These are phyloP conservation scores for Drosophila mimetica DNA, from an alignment of 2,888 invertebrate species.

Conservation along the genomic window DNA sequence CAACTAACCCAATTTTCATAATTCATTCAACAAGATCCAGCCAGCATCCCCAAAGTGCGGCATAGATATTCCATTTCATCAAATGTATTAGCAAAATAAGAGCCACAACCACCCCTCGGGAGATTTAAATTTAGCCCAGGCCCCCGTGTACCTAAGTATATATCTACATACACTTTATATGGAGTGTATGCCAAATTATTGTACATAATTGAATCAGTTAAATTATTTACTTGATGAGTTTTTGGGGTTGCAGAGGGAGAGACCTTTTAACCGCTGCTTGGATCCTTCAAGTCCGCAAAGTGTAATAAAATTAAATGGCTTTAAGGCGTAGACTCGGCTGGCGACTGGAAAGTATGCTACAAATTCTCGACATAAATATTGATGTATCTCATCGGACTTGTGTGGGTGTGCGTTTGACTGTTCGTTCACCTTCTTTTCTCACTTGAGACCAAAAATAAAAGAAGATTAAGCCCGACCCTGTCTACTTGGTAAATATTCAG, in stretches of 20 bases:
- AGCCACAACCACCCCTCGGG: conserved; percentile 24
- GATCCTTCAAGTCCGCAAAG: conserved; percentile 49
- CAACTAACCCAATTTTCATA: conserved; percentile 30
- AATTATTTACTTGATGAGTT: conserved; percentile 67
- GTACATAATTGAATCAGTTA: conserved; percentile 72
- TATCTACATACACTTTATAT: conserved; percentile 1
- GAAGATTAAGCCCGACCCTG: neutral
- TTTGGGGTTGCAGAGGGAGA: conserved; percentile 12
- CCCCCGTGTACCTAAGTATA: conserved; percentile 3
- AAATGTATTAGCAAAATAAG: conserved; percentile 34
- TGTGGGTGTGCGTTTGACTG: conserved; percentile 25
- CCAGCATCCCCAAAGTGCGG: conserved; percentile 27
- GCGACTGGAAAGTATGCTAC: conserved; percentile 49
- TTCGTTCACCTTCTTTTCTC: conserved; percentile 68
- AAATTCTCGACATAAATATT: conserved; percentile 53
- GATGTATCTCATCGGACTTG: conserved; percentile 33
- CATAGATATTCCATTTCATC: conserved; percentile 42
- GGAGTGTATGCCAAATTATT: conserved; percentile 50
- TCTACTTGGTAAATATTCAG: conserved; percentile 48
- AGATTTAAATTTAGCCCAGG: conserved; percentile 39
- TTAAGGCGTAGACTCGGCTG: conserved; percentile 50
- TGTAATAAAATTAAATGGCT: conserved; percentile 73
- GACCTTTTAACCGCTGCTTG: conserved; percentile 14
- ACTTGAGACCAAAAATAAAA: conserved; percentile 55
- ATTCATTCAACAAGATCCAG: conserved; percentile 21